Percentiles rank a stretch among this genome's conserved stretches.
Evolutionary conservation across 2,113 vertebrate genomes (phyloP).

Genomic region (Halcyon malimbica): DNA sequence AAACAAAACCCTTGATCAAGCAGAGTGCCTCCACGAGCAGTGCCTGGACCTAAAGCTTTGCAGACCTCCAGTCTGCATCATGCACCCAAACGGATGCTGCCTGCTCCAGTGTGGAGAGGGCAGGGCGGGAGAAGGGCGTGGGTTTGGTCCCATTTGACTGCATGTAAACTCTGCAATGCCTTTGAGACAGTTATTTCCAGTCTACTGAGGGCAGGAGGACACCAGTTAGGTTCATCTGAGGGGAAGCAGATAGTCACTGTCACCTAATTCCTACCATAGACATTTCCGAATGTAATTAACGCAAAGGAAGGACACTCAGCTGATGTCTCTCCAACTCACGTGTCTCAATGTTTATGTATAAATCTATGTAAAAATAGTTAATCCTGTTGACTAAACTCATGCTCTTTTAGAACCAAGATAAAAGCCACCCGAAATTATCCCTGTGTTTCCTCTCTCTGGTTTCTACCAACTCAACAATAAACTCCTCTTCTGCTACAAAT

Average conservation of each 20-base stretch:
- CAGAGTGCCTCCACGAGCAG: neutral
- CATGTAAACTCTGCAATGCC: neutral
- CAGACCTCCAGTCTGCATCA: neutral
- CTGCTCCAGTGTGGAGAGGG: neutral
- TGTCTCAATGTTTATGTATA: neutral
- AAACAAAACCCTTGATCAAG: neutral
- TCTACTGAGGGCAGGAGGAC: conserved; percentile 2
- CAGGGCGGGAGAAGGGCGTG: neutral
- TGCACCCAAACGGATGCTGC: neutral
- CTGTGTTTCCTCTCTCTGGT: neutral
- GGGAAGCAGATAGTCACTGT: neutral
- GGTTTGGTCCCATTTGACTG: neutral
- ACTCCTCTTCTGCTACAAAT: neutral
- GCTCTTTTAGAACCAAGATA: neutral
- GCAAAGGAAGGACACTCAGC: neutral
- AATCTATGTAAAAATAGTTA: conserved; percentile 25
- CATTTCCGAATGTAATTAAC: neutral
- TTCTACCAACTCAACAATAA: neutral
- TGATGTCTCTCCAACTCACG: neutral
- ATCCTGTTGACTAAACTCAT: neutral
- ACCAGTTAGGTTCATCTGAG: conserved; percentile 35
- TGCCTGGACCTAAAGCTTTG: neutral
- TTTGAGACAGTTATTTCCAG: neutral
- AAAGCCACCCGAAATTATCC: neutral
- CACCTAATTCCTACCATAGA: conserved; percentile 8